Evolutionary conservation across 2,113 vertebrate species (phyloP), one percentile per base, ranked within the genome.

Genomic region (Butastur rufipennis): DNA sequence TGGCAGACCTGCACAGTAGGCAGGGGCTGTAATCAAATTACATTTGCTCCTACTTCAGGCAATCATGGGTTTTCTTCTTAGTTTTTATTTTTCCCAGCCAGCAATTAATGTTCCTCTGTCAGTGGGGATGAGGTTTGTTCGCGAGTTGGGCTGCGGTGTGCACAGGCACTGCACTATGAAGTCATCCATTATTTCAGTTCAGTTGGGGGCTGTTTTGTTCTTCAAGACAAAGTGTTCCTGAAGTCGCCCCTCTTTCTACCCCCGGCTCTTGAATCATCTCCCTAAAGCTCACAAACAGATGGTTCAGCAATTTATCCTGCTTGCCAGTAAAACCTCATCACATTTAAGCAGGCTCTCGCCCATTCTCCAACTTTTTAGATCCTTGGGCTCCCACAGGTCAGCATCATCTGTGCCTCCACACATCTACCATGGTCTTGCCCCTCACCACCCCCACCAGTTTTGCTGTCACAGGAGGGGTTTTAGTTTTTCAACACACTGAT

Each of bases 211-310:
- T 72, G 86, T 11, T 48, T 18, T 31, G 63, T 62, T 95, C 80
- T 87, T 78, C 65, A 16, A 91, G 86, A 78, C 88, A 81, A n/a
- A 78, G 56, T 67, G 89, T 94, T 97, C 86, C 78, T 19, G 1
- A 59, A 93, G 81, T 87, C 38, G 0, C 73, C 89, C 81, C 77
- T 93, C 43, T 84, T 71, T 26, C 94, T 78, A 27, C 81, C 89
- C 84, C 68, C 50, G 1, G 14, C 72, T 81, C 94, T 34, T 95
- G 94, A 96, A 74, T 96, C 93, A 96, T 94, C 89, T 94, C 81
- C 52, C 80, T 23, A 16, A 16, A 67, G 83, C 93, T 81, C 18
- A 0, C 45, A 43, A 34, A 50, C 94, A 97, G 96, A 94, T 96
- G 91, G 93, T 45, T 93, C 81, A 55, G 86, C 59, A 31, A 7